A percentile compares a stretch with the other conserved stretches of the same genome.
phyloP scores from a whole-genome alignment of 2,797 vertebrate genomes.

The Pipistrellus kuhlii region DNA sequence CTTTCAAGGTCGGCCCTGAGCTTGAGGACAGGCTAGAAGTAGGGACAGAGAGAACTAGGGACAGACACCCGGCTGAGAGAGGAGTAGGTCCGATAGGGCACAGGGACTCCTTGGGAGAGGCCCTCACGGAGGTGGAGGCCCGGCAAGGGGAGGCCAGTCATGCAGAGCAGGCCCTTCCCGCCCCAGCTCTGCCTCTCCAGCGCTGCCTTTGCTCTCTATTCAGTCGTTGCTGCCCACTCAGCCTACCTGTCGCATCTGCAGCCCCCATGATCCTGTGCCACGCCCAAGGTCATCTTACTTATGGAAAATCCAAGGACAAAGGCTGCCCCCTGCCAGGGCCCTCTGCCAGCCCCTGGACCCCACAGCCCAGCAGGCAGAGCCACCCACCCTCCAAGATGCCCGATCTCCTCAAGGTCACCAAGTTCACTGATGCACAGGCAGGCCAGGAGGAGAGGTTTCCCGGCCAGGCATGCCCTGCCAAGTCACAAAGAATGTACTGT shows the following conservation, averaged over 20 bases:
- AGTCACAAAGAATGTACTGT: constrained; percentile 71
- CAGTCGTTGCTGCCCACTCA: not conserved
- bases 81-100: not conserved
- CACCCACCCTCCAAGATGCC: not conserved
- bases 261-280: not conserved
- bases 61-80: fast-evolving
- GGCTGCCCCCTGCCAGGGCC: not conserved
- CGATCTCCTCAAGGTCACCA: not conserved
- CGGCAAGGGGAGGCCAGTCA: not conserved
- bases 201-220: not conserved
- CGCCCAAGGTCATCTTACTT: constrained; percentile 46
- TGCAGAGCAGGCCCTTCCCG: not conserved
- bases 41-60: fast-evolving
- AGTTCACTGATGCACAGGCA: not conserved
- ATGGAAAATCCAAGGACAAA: constrained; percentile 40
- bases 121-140: not conserved
- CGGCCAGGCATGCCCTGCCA: constrained; percentile 43
- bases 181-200: not conserved
- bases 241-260: constrained; percentile 22
- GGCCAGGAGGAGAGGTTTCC: constrained; percentile 20
- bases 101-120: not conserved
- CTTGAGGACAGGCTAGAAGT: not conserved
- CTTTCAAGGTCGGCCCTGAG: not conserved
- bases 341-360: not conserved
- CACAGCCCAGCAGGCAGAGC: not conserved